These are phyloP conservation scores for Limnodromus scolopaceus DNA, from an alignment of 2,797 vertebrate genomes.

Conservation along the genomic window DNA sequence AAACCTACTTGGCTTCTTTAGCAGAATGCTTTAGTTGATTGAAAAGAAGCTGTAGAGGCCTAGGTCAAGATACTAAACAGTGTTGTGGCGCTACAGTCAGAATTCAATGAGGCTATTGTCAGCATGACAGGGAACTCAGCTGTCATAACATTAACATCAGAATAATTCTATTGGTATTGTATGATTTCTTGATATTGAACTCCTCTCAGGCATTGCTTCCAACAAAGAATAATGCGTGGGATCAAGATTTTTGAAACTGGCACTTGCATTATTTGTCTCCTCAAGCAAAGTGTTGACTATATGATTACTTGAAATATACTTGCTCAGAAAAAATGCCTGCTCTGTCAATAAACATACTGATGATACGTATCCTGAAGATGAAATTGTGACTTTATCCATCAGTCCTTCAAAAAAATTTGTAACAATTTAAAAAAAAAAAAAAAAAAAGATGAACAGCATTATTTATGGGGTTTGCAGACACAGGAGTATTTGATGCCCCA, in stretches of 20 bases:
- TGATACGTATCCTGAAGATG: neutral
- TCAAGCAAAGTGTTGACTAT: neutral
- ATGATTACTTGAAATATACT: neutral
- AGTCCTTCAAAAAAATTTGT: neutral
- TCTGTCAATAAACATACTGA: neutral
- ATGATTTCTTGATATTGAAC: neutral
- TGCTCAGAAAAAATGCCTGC: neutral
- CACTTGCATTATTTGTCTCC: neutral
- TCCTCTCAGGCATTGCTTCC: neutral
- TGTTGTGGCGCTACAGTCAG: neutral
- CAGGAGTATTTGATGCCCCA: neutral
- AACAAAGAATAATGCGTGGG: neutral
- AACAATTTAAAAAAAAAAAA: neutral
- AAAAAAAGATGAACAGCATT: neutral
- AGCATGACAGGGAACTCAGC: neutral
- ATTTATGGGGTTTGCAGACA: neutral
- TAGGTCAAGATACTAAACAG: neutral
- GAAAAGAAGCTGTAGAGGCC: neutral
- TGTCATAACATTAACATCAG: neutral
- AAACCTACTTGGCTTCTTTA: neutral
- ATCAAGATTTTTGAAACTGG: neutral
- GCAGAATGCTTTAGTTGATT: neutral
- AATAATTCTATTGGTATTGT: neutral
- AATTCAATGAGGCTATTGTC: neutral
- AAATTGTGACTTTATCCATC: neutral